phyloP scores from a whole-genome alignment of 2,888 invertebrate species.

The Osmoderma eremita region DNA sequence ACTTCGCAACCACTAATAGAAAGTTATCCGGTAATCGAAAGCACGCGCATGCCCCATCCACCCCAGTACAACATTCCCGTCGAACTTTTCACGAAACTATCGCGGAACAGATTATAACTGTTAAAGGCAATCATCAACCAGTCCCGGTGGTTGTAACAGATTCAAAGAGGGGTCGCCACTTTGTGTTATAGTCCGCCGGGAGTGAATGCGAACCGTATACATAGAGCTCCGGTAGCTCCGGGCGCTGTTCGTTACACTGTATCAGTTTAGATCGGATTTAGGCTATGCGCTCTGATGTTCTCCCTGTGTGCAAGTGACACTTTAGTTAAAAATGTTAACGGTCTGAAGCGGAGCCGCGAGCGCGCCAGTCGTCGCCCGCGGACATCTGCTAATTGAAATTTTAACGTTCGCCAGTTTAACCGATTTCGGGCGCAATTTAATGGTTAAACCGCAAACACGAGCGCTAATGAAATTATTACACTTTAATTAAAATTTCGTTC shows the following conservation, averaged over 20 bases:
- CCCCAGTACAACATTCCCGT: conserved; percentile 6
- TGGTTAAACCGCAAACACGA: conserved; percentile 53
- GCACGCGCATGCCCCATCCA: conserved; percentile 6
- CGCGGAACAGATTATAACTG: conserved; percentile 48
- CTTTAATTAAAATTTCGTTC: conserved; percentile 63
- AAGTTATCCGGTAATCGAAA: background rate
- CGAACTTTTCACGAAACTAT: conserved; percentile 44
- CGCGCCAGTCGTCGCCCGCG: conserved; percentile 48
- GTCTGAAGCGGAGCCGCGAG: conserved; percentile 31
- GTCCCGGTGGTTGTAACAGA: conserved; percentile 41
- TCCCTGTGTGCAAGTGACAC: conserved; percentile 60
- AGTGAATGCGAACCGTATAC: conserved; percentile 7
- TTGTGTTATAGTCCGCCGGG: conserved; percentile 45
- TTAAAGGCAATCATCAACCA: conserved; percentile 46
- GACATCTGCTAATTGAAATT: conserved; percentile 60
- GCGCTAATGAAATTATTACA: conserved; percentile 61
- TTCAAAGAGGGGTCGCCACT: conserved; percentile 52
- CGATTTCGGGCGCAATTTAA: conserved; percentile 56
- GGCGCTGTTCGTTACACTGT: conserved; percentile 58
- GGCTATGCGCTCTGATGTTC: conserved; percentile 34
- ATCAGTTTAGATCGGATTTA: conserved; percentile 54
- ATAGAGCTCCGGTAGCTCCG: conserved; percentile 50
- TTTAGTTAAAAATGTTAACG: conserved; percentile 59
- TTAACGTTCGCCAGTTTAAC: conserved; percentile 51
- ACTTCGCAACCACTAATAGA: background rate